These are phyloP conservation scores for Salarias fasciatus DNA, from an alignment of 2,797 vertebrate genomes.

Conservation along the genomic window DNA sequence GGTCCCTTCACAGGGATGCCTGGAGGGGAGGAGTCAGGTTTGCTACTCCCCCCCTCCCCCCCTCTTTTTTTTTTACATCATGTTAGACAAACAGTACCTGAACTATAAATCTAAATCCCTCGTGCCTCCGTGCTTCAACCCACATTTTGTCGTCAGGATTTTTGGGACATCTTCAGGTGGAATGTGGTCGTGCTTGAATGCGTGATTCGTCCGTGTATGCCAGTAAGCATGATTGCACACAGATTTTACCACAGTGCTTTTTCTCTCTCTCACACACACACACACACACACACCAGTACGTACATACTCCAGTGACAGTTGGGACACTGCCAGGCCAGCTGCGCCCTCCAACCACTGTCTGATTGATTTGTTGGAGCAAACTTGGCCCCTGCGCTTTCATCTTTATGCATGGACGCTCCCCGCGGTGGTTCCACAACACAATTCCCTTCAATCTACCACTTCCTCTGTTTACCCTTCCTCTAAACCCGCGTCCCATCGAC, in stretches of 20 bases:
- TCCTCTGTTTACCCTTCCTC: constrained; percentile 13
- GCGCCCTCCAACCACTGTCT: constrained; percentile 63
- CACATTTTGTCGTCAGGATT: constrained; percentile 5
- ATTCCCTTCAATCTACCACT: constrained; percentile 42
- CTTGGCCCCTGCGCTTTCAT: constrained; percentile 60
- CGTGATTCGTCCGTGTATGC: constrained; percentile 1
- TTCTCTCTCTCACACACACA: constrained; percentile 11
- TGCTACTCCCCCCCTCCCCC: too few relatives aligned
- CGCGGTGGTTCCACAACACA: constrained; percentile 15
- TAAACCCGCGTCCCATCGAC: constrained; percentile 15
- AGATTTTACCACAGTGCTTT: not conserved
- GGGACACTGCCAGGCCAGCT: constrained; percentile 49
- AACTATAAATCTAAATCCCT: not conserved
- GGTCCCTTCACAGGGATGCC: too few relatives aligned
- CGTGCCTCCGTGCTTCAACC: constrained; percentile 1
- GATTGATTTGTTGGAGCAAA: constrained; percentile 68
- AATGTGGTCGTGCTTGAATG: not conserved
- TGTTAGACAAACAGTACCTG: not conserved
- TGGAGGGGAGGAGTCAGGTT: too few relatives aligned
- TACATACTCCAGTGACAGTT: constrained; percentile 56
- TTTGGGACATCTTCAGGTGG: constrained; percentile 14
- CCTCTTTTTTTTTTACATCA: too few relatives aligned
- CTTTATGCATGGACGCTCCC: constrained; percentile 65
- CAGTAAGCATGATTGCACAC: constrained; percentile 7
- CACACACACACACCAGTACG: constrained; percentile 22